phyloP scores from a whole-genome alignment of 2,888 invertebrate species.

The Cybosia mesomella region DNA sequence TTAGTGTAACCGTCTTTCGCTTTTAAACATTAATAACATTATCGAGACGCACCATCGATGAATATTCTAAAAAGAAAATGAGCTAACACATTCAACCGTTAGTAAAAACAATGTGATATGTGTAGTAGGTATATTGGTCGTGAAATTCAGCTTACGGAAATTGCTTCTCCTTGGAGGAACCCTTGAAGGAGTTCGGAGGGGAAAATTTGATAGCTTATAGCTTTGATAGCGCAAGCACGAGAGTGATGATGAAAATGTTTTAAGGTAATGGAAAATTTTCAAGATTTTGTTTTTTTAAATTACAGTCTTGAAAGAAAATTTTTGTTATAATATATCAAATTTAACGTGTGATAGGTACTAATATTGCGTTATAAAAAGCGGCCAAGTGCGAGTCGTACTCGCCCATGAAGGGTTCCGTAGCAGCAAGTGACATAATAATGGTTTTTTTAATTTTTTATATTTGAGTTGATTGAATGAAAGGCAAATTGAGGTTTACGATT shows the following conservation, averaged over 20 bases:
- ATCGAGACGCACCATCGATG: slow-evolving; percentile 38
- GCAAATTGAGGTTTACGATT: too few relatives aligned
- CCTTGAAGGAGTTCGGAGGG: slow-evolving; percentile 71
- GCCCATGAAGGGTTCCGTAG: too few relatives aligned
- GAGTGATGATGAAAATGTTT: slow-evolving; percentile 64
- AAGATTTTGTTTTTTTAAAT: slow-evolving; percentile 20
- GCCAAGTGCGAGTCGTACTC: too few relatives aligned
- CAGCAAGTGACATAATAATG: too few relatives aligned
- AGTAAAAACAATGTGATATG: slow-evolving; percentile 74
- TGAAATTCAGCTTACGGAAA: slow-evolving; percentile 85
- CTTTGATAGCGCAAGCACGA: slow-evolving; percentile 69
- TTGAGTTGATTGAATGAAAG: too few relatives aligned
- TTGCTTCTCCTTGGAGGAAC: slow-evolving; percentile 77
- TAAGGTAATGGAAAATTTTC: slow-evolving; percentile 48
- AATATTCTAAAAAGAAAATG: slow-evolving; percentile 58
- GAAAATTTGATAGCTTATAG: slow-evolving; percentile 83
- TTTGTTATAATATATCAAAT: slow-evolving; percentile 14
- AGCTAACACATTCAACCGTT: slow-evolving; percentile 64
- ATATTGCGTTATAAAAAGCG: too few relatives aligned
- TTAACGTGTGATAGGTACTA: background rate
- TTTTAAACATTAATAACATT: slow-evolving; percentile 27
- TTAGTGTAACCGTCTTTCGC: slow-evolving; percentile 1
- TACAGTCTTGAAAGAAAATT: slow-evolving; percentile 18
- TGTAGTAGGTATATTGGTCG: slow-evolving; percentile 77
- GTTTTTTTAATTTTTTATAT: too few relatives aligned